A percentile compares a stretch with the other conserved stretches of the same genome.
phyloP scores from a whole-genome alignment of 2,888 invertebrate species.

The Vanessa cardui region DNA sequence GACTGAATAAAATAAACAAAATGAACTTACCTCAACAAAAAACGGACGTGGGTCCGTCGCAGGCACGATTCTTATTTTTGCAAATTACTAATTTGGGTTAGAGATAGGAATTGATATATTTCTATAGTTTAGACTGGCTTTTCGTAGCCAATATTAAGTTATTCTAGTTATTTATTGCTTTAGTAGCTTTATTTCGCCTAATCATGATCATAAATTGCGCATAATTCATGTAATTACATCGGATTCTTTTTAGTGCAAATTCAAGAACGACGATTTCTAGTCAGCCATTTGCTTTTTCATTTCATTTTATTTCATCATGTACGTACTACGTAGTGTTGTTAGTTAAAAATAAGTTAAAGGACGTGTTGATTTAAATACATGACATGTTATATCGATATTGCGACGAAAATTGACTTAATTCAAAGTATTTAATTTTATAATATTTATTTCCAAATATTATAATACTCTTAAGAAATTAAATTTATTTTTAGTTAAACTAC shows the following conservation, averaged over 20 bases:
- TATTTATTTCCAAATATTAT: no score
- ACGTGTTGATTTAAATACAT: background rate
- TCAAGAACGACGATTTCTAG: slow-evolving; percentile 73
- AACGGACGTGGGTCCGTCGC: slow-evolving; percentile 70
- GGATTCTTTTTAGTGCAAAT: slow-evolving; percentile 74
- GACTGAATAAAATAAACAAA: slow-evolving; percentile 49
- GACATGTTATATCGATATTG: background rate
- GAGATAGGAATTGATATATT: slow-evolving; percentile 61
- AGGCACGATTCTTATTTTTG: slow-evolving; percentile 63
- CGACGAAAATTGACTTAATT: background rate
- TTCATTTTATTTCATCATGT: slow-evolving; percentile 56
- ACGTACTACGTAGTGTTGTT: slow-evolving; percentile 30
- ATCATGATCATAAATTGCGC: slow-evolving; percentile 82
- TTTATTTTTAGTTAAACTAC: no score
- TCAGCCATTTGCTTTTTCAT: slow-evolving; percentile 83
- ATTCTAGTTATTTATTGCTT: slow-evolving; percentile 64
- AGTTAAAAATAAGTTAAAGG: slow-evolving; percentile 8
- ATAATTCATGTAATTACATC: slow-evolving; percentile 84
- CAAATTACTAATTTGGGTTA: slow-evolving; percentile 64
- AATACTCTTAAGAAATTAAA: no score
- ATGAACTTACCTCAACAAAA: slow-evolving; percentile 66
- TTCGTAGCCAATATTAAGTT: slow-evolving; percentile 66
- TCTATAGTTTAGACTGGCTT: slow-evolving; percentile 57
- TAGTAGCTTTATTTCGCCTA: slow-evolving; percentile 80
- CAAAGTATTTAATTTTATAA: no score